Evolutionary conservation across 2,888 invertebrate genomes (phyloP).

Genomic region (Ochlodes sylvanus): DNA sequence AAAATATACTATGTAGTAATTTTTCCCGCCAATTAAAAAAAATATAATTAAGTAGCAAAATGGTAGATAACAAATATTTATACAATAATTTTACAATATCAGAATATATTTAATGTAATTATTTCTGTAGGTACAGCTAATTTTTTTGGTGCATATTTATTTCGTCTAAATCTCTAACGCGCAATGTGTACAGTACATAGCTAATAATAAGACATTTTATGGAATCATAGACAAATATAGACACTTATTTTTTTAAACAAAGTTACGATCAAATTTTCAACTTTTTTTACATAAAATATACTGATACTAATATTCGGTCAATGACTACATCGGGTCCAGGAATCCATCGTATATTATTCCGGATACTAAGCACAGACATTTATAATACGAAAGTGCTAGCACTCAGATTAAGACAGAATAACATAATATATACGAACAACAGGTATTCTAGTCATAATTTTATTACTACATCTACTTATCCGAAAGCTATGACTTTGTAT

Average conservation of each 20-base stretch:
- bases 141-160: neutral
- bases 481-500: neutral
- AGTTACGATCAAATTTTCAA: neutral
- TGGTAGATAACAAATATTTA: neutral
- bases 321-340: neutral
- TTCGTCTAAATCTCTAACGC: neutral
- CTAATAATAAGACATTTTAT: neutral
- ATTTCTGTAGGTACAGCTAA: neutral
- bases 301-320: too few species aligned
- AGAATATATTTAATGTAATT: constrained; percentile 6
- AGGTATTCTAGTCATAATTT: neutral
- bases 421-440: neutral
- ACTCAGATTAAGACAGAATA: neutral
- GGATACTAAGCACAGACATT: neutral
- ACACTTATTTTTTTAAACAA: neutral
- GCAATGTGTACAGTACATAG: neutral
- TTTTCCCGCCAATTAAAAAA: neutral
- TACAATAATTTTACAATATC: constrained; percentile 4
- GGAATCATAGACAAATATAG: neutral
- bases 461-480: neutral
- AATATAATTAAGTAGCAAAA: neutral
- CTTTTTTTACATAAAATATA: neutral
- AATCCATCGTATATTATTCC: neutral
- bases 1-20: neutral
- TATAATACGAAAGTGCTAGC: neutral